phyloP scores from a whole-genome alignment of 2,797 vertebrate species.

The Sebastes trivittatus region DNA sequence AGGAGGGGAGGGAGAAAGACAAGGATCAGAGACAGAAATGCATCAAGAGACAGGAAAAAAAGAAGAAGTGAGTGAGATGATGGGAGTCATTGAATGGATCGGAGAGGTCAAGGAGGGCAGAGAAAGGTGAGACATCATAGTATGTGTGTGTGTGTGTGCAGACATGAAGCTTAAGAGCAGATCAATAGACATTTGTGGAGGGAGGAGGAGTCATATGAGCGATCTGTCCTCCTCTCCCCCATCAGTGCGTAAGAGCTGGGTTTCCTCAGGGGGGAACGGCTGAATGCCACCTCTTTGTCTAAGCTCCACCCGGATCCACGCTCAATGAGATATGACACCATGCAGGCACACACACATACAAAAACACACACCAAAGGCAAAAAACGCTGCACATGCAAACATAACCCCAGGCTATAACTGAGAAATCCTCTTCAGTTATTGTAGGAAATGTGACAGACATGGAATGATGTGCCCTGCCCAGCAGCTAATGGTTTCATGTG shows the following conservation, averaged over 20 bases:
- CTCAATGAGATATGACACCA: constrained; percentile 39
- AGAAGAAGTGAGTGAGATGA: constrained; percentile 1
- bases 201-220: constrained; percentile 33
- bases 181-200: constrained; percentile 14
- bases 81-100: neutral
- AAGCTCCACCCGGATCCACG: constrained; percentile 12
- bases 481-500: neutral
- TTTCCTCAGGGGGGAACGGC: constrained; percentile 20
- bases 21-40: neutral
- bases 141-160: neutral
- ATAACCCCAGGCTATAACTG: constrained; percentile 2
- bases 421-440: constrained; percentile 2
- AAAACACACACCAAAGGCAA: neutral
- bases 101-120: neutral
- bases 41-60: neutral
- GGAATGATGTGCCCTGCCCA: neutral
- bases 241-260: constrained; percentile 26
- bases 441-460: neutral
- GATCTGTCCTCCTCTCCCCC: constrained; percentile 12
- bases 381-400: neutral
- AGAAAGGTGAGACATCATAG: constrained; percentile 8
- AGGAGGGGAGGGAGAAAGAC: neutral
- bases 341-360: neutral
- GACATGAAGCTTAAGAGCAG: constrained; percentile 32
- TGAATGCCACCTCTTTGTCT: constrained; percentile 64